Evolutionary conservation across 1,140 invertebrate genomes (phyloP).

Genomic region (Heliconius himera): DNA sequence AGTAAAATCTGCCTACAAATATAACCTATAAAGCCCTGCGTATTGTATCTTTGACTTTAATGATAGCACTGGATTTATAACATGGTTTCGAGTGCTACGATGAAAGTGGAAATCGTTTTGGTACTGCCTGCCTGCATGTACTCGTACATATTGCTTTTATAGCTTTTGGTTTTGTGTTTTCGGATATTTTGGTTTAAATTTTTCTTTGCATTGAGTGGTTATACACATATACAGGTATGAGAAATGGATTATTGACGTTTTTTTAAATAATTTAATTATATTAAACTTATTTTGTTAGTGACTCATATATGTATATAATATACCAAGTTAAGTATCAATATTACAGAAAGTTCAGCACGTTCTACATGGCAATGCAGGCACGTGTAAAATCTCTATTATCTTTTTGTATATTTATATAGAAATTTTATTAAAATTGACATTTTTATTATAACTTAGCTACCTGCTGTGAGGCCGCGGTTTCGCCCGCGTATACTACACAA

Average conservation of each 20-base stretch:
- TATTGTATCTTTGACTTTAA: constrained; percentile 9
- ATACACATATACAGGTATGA: background rate
- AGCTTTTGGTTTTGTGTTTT: background rate
- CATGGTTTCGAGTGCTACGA: background rate
- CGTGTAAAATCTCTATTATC: too few relatives aligned
- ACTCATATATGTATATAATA: too few relatives aligned
- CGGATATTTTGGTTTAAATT: background rate
- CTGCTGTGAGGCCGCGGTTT: too few relatives aligned
- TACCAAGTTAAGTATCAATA: background rate
- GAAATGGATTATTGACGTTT: background rate
- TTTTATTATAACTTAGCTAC: too few relatives aligned
- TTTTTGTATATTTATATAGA: too few relatives aligned
- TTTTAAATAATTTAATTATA: too few relatives aligned
- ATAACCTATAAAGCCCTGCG: constrained; percentile 23
- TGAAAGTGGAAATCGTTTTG: constrained; percentile 10
- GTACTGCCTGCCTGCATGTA: background rate
- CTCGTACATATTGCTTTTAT: background rate
- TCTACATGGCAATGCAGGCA: too few relatives aligned
- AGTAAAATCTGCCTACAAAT: constrained; percentile 47
- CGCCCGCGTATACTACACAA: too few relatives aligned
- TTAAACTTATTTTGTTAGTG: too few relatives aligned
- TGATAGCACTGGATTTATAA: constrained; percentile 15
- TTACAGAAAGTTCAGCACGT: background rate
- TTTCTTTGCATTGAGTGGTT: background rate
- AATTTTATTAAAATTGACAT: too few relatives aligned